Evolutionary conservation across 2,888 invertebrate genomes (phyloP), one percentile per base, ranked within the genome.

Genomic region (Dynastes tityus): DNA sequence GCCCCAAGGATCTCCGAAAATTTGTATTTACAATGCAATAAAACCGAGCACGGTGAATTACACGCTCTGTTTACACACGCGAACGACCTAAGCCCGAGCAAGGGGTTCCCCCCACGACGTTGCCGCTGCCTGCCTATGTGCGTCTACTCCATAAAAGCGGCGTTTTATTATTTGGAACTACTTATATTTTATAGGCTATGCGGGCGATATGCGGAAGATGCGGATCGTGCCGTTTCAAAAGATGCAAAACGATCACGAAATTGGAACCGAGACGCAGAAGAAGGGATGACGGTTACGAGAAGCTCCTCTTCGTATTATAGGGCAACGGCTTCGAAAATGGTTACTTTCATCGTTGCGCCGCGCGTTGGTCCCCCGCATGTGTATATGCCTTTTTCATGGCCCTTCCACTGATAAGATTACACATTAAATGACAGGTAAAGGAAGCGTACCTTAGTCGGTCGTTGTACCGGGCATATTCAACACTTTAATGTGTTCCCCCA

Each of bases 351-450:
- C 40, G 13, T 40, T 27, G 73, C 63, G 55, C 22, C 71, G 53
- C 61, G 45, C 74, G 16, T 32, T 22, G 37, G 29, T 53, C 65
- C n/a, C 65, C 22, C 22, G 65, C 32, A 11, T 11, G 37, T 58
- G 22, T 58, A 22, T 58, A 22, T 58, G 55, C 55, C 61, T 16
- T 63, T 76, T 67, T 67, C 67, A 53, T 40, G 76, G 73, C 65
- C 16, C 27, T 55, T 53, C 58, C 67, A 53, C 67, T 76, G 76
- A 76, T 76, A 76, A 76, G 76, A 76, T 76, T 76, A 76, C 67
- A 58, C 76, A 67, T 76, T 76, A 76, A 76, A 76, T 53, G 76
- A 76, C 76, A 76, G 76, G 76, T 76, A 61, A 71, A 71, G 71
- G 65, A 51, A 65, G 67, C 65, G 67, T 67, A 67, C 65, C 65